Percentiles rank a stretch among this genome's conserved stretches.
These are phyloP conservation scores for Ophioninae sp. DNA, from an alignment of 2,888 invertebrate species.

Conservation along the genomic window DNA sequence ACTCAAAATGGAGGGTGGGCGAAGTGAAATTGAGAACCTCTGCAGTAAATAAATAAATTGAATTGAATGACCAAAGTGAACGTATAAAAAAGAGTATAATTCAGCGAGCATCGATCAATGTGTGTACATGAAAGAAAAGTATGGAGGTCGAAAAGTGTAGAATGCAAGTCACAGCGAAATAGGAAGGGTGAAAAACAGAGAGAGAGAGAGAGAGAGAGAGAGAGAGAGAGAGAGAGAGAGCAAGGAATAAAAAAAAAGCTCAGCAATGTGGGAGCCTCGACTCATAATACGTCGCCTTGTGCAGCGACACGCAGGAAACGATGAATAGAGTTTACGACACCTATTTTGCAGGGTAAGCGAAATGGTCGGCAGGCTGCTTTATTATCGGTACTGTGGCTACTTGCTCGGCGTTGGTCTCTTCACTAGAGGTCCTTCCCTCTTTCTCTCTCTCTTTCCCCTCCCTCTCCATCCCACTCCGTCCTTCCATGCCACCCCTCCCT, in stretches of 20 bases:
- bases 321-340: slow-evolving; percentile 74
- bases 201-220: not conserved
- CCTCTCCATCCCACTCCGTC: slow-evolving; percentile 5
- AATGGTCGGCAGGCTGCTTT: slow-evolving; percentile 68
- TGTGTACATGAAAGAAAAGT: not conserved
- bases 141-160: not conserved
- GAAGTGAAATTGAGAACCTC: no score
- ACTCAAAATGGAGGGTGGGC: no score
- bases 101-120: no score
- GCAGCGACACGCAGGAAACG: slow-evolving; percentile 67
- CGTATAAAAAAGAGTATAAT: no score
- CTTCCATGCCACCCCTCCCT: not conserved
- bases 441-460: slow-evolving; percentile 12
- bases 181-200: not conserved
- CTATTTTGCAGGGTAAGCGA: slow-evolving; percentile 69
- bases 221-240: not conserved
- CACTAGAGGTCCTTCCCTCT: slow-evolving; percentile 24
- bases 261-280: slow-evolving; percentile 55
- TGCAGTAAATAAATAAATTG: no score
- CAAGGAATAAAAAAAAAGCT: slow-evolving; percentile 18
- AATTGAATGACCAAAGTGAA: no score
- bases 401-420: slow-evolving; percentile 49
- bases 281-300: slow-evolving; percentile 62
- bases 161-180: not conserved
- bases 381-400: slow-evolving; percentile 68